Percentiles rank a stretch among this genome's conserved stretches.
Conservation (phyloP, 1,140 invertebrate genomes). For the Chironomus striatipennis region DNA sequence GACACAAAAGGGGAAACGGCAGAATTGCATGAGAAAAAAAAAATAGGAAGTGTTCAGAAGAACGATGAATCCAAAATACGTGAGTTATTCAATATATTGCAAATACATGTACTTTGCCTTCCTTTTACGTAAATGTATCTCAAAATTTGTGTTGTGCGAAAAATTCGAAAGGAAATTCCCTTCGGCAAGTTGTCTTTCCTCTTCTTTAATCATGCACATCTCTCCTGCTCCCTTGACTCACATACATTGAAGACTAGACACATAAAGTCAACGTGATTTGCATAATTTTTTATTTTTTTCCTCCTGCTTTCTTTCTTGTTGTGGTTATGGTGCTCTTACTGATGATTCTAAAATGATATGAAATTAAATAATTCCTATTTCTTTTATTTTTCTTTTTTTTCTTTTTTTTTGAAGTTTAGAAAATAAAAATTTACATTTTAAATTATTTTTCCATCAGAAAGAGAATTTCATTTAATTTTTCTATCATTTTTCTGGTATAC, state of each 20-base stretch:
- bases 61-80: background rate
- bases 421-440: background rate
- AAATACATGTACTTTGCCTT: too few species aligned
- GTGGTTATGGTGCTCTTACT: background rate
- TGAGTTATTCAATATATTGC: background rate
- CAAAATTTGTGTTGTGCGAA: background rate
- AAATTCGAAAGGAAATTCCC: background rate
- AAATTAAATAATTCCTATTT: background rate
- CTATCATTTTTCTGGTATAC: background rate
- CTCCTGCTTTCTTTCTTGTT: background rate
- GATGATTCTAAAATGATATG: background rate
- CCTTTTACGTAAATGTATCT: background rate
- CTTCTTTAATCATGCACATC: slow-evolving; percentile 12
- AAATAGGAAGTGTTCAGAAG: background rate
- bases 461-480: background rate
- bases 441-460: background rate
- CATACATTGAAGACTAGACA: background rate
- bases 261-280: slow-evolving; percentile 7
- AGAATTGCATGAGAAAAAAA: slow-evolving; percentile 11
- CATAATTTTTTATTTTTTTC: background rate
- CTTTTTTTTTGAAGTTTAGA: background rate
- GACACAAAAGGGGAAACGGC: too few species aligned
- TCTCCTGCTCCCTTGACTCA: background rate
- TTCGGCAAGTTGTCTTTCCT: background rate
- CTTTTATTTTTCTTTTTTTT: too few species aligned